Evolutionary conservation across 1,140 invertebrate genomes (phyloP), one percentile per base, ranked within the genome.

Genomic region (Eurosta solidaginis): DNA sequence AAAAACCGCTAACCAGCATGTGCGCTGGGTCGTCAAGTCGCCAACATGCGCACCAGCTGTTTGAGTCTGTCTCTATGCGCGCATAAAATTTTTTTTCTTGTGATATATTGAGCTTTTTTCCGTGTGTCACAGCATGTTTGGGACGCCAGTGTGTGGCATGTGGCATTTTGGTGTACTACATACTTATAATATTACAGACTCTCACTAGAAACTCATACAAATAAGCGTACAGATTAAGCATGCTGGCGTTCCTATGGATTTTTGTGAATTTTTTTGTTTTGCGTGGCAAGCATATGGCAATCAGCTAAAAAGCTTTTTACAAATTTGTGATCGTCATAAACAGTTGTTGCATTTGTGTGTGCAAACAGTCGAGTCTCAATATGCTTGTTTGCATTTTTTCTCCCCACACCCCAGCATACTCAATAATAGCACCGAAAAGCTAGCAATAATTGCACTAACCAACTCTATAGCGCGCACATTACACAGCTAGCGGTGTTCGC

Each of bases 241-340:
- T 20, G 59, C 36, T 40, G 33, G 59, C 59, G 40, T 68, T 68
- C 59, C 59, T 40, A 40, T 68, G 59, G 59, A 40, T 68, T 68
- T 68, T 68, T 33, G 59, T n/a, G 73, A 45, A 74, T 74, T 74
- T 74, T n/a, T n/a, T n/a, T n/a, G n/a, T n/a, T n/a, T 74, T 74
- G 73, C 42, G 73, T 74, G 44, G 73, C 42, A 74, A 20, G n/a
- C 45, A 17, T 47, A 17, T 47, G 45, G 45, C 45, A 47, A 7
- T 68, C 59, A 68, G 29, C 59, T 68, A 68, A 68, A 68, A 68
- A 33, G n/a, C n/a, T n/a, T 33, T 40, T 40, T 40, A 33, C 59
- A 40, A 29, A 68, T 68, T 68, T 68, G 33, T n/a, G 59, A 20
- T 68, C 9, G 33, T 33, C 33, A 68, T 68, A 40, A 14, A 25